Evolutionary conservation across 2,113 vertebrate species (phyloP).

Genomic region (Barbus barbus): DNA sequence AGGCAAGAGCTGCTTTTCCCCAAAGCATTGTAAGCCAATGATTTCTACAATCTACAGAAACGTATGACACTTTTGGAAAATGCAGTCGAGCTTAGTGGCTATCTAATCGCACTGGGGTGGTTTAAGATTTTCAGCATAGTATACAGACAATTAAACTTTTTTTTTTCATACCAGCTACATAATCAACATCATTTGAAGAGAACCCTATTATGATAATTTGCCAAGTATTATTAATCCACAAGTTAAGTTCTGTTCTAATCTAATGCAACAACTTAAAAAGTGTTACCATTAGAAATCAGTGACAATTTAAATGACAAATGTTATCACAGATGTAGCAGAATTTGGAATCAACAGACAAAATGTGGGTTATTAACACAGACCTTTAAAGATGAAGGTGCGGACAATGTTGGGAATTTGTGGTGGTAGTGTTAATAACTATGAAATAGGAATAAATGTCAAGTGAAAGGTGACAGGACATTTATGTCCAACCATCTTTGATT

Average conservation of each 20-base stretch:
- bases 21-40: background rate
- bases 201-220: background rate
- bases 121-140: background rate
- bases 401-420: constrained; percentile 29
- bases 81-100: background rate
- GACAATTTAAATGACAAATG: background rate
- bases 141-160: too few species aligned
- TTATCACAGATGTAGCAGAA: constrained; percentile 14
- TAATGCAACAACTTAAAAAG: background rate
- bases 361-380: constrained; percentile 10
- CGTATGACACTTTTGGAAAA: background rate
- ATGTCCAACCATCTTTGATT: constrained; percentile 1
- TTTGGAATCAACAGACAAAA: background rate
- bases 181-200: background rate
- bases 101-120: background rate
- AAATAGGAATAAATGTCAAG: constrained; percentile 21
- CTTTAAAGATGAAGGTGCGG: constrained; percentile 20
- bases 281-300: background rate
- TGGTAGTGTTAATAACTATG: constrained; percentile 12
- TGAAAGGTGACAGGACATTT: constrained; percentile 43
- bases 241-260: background rate
- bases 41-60: background rate
- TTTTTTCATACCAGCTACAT: background rate
- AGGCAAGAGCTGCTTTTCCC: background rate
- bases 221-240: background rate